Base-by-base conservation (phyloP, 2,797 vertebrate species). In the Channallabes apus region DNA sequence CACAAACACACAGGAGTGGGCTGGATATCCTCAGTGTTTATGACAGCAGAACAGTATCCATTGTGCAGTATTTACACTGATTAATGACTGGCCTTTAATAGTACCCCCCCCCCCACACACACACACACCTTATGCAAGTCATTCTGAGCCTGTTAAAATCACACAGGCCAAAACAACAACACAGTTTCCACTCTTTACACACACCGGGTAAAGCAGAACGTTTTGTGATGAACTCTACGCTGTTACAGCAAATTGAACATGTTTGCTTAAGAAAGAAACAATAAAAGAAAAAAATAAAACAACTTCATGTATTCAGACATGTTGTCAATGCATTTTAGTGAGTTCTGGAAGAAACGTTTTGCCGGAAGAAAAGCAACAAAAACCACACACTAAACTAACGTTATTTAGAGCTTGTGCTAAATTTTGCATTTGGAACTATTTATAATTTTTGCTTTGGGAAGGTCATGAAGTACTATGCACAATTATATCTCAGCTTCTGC, bases 1-100 rank as follows among this genome's bases (percentile, higher is more conserved):
- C 68, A 68, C 67, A 1, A 29, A 3, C 65, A 9, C 64, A 71
- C 69, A 73, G 12, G 41, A 85, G 71, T 65, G 73, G 84, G 75
- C 61, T 78, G 88, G n/a, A 54, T 75, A 27, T 29, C 24, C 14
- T 75, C 46, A 51, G n/a, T 88, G 85, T 88, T 89, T 88, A 88
- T 71, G 56, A 46, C 82, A 82, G 86, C 82, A 58, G 24, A 85
- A 83, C 82, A 81, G 81, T 82, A 81, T 83, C 73, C 58, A 87
- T 64, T 81, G 76, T 83, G 76, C 84, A 84, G 71, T 81, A 87
- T 83, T 61, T 87, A 72, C n/a, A 79, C 82, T 82, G 86, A 87
- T 86, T 84, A 80, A 89, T 82, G 65, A 7, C 27, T 83, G 32
- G 41, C 65, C 83, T 87, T 85, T 86, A 87, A 83, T 71, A 85